Evolutionary conservation across 2,113 vertebrate species (phyloP), one percentile per base, ranked within the genome.

Genomic region (Vulpes vulpes): DNA sequence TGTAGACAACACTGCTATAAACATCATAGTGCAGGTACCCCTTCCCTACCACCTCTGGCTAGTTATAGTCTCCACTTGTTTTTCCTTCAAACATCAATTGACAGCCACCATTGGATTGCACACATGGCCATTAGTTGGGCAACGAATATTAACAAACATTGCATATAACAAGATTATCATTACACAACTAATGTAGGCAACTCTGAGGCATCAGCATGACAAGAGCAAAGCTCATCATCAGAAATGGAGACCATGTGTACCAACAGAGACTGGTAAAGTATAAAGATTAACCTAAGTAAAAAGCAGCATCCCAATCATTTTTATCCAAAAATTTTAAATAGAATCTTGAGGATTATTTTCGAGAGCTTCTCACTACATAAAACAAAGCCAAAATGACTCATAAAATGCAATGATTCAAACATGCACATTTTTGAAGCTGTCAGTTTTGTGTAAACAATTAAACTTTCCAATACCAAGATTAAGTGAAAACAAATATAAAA

Each of bases 371-470:
- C 51, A 74, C 35, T 60, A 60, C 4, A 84, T 73, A 97, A 92
- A 94, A 78, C 32, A 94, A 92, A 84, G 55, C 12, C 84, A 94
- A 49, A 86, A 62, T 62, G 43, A 88, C 71, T 65, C 30, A 27
- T 20, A 53, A 60, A 84, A 74, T 5, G 5, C 57, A 88, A 71
- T 62, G 23, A 95, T 59, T 83, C 62, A 88, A 91, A 88, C 11
- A 65, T 25, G n/a, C 3, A 81, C 51, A 64, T 89, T 55, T 93
- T 64, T 51, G 7, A 59, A 62, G 38, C 35, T 64, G 8, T 64
- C 55, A 49, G 22, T 60, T 95, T 95, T 67, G 89, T 49, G 53
- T 35, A 82, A 96, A 62, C 25, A 95, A 88, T 22, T 85, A 94
- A 51, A 92, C 65, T 85, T 90, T 43, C 81, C 19, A 91, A 67